Percentiles rank a stretch among this genome's conserved stretches.
phyloP scores from a whole-genome alignment of 2,113 vertebrate species.

The Neolamprologus falcicula region DNA sequence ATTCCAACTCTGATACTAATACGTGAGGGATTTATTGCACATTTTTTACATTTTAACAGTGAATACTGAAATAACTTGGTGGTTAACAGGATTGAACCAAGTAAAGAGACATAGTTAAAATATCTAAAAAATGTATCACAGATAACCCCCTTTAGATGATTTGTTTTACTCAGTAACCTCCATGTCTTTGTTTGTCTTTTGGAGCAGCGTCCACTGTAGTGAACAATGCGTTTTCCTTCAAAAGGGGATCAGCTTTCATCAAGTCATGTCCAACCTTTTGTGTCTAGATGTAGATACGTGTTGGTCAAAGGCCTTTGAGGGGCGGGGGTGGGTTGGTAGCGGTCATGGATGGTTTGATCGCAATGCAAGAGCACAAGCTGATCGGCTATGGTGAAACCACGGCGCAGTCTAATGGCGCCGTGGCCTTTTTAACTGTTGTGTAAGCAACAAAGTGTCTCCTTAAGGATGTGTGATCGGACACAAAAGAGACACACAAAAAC shows the following conservation, averaged over 20 bases:
- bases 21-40: not conserved
- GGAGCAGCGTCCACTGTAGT: not conserved
- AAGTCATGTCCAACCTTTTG: constrained; percentile 48
- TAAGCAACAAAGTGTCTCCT: constrained; percentile 9
- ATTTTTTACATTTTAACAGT: not conserved
- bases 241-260: constrained; percentile 33
- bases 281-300: constrained; percentile 44
- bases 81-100: not conserved
- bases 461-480: not conserved
- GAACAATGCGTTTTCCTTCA: constrained; percentile 6
- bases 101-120: not conserved
- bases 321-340: not conserved
- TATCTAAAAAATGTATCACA: not conserved
- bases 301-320: constrained; percentile 22
- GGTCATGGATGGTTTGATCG: constrained; percentile 55
- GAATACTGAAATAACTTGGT: not conserved
- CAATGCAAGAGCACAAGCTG: constrained; percentile 35
- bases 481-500: not conserved
- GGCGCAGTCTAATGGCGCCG: constrained; percentile 17
- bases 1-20: not conserved
- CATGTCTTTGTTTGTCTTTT: not conserved
- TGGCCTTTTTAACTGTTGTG: constrained; percentile 24
- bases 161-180: not conserved
- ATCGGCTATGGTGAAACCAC: constrained; percentile 20
- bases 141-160: not conserved